Conservation (phyloP, 2,113 vertebrate genomes). For the Tupaia chinensis region DNA sequence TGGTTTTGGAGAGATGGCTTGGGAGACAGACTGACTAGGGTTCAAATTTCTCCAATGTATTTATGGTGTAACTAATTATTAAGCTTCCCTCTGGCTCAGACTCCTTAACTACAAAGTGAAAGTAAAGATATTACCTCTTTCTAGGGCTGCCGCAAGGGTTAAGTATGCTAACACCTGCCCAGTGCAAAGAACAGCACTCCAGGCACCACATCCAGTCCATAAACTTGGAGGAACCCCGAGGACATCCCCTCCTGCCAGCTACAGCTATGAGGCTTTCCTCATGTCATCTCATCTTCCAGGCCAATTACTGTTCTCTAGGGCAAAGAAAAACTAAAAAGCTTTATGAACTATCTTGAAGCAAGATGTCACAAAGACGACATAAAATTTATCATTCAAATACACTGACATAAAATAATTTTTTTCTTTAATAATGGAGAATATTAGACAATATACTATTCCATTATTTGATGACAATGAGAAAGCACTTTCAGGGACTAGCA, state of each 20-base stretch:
- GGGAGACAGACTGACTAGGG: background rate
- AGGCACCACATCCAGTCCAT: background rate
- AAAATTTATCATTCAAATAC: background rate
- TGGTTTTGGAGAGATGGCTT: background rate
- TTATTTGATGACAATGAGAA: too few species aligned
- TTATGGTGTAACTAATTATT: background rate
- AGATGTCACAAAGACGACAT: background rate
- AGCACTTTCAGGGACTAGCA: too few species aligned
- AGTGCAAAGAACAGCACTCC: background rate
- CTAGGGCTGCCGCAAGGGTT: background rate
- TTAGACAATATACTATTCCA: background rate
- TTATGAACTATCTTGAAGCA: background rate
- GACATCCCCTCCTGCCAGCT: background rate
- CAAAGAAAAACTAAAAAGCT: background rate
- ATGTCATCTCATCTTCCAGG: background rate
- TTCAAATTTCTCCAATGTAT: background rate
- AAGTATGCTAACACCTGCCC: background rate
- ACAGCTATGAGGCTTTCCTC: background rate
- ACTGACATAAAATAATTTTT: background rate
- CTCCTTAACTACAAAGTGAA: background rate
- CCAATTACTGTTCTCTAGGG: background rate
- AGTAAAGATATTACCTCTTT: background rate
- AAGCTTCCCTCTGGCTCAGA: background rate
- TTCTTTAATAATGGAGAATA: background rate
- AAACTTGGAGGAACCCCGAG: background rate